A percentile compares a stretch with the other conserved stretches of the same genome.
Conservation (phyloP, 2,113 vertebrate genomes). For the Nothocercus nigrocapillus region DNA sequence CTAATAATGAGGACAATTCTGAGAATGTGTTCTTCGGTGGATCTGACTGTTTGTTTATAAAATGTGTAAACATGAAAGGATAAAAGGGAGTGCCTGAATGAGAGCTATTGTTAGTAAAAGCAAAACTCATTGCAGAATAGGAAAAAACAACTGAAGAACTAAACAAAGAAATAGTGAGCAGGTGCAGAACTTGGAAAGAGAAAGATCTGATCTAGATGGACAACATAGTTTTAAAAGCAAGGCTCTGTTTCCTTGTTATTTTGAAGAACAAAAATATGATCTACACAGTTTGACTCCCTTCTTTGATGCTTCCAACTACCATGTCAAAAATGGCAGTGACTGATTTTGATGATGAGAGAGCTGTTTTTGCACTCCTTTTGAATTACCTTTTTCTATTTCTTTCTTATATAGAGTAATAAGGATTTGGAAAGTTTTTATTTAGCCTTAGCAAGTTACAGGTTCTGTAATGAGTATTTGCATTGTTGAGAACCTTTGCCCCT, state of each 20-base stretch:
- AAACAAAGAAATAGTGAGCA: background rate
- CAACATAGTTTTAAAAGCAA: background rate
- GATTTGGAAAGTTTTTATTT: background rate
- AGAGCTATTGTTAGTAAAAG: slow-evolving; percentile 12
- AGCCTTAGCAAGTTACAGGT: background rate
- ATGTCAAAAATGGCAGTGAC: background rate
- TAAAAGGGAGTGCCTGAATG: background rate
- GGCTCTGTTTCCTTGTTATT: background rate
- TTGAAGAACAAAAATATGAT: background rate
- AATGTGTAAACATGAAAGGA: background rate
- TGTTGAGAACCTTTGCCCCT: slow-evolving; percentile 4
- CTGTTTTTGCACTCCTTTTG: background rate
- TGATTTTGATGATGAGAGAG: background rate
- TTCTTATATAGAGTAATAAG: background rate
- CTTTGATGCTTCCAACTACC: background rate
- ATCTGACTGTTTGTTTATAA: slow-evolving; percentile 20
- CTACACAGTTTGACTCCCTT: background rate
- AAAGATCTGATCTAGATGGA: background rate
- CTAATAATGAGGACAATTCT: background rate
- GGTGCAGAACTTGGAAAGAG: background rate
- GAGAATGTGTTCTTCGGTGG: background rate
- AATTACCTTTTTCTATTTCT: background rate
- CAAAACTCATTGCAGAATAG: background rate
- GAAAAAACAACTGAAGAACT: background rate
- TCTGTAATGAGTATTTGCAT: background rate